Base-by-base conservation (phyloP, 2,113 vertebrate genomes). In the Rhadina sibilatrix region DNA sequence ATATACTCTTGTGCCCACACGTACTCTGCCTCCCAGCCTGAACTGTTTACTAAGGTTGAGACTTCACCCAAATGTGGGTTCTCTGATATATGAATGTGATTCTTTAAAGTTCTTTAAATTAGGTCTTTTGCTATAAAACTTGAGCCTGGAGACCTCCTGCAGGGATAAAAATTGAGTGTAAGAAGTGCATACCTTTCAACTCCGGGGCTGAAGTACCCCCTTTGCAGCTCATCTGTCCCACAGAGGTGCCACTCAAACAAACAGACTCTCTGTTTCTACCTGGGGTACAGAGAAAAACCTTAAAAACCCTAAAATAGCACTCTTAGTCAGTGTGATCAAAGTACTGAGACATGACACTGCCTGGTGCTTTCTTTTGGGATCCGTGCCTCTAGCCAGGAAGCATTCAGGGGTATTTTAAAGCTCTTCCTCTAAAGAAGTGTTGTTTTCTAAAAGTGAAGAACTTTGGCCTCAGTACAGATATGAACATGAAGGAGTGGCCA, bases 1-100 rank as follows among this genome's bases (percentile, higher is more conserved):
- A 17, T 0, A 3, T 4, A 31, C 31, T 17, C 17, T 5, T 6
- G 1, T 5, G 17, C 5, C 24, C 47, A 46, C 65, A 54, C 1
- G 4, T 13, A 37, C 38, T 35, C 61, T 47, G 31, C 4, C 72
- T 74, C 46, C 31, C 47, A 69, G 38, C 10, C 53, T 6, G 0
- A 60, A 31, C 27, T 23, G 18, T 47, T 38, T 19, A 68, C 16
- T 37, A 15, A 47, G 35, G 46, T 22, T 5, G 1, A 65, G 53
- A 42, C 18, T 44, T 38, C 3, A 72, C 16, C 19, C 59, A 71
- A 50, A 79, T 20, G 52, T 5, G 5, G 44, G 35, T 17, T 79
- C 53, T 61, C 49, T 80, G 19, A 30, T 24, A 20, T 19, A 30
- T 1, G 10, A 63, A 21, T 16, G n/a, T 22, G 40, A 21, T 16